Evolutionary conservation across 2,113 vertebrate species (phyloP), one percentile per base, ranked within the genome.

Genomic region (Pituophis catenifer): DNA sequence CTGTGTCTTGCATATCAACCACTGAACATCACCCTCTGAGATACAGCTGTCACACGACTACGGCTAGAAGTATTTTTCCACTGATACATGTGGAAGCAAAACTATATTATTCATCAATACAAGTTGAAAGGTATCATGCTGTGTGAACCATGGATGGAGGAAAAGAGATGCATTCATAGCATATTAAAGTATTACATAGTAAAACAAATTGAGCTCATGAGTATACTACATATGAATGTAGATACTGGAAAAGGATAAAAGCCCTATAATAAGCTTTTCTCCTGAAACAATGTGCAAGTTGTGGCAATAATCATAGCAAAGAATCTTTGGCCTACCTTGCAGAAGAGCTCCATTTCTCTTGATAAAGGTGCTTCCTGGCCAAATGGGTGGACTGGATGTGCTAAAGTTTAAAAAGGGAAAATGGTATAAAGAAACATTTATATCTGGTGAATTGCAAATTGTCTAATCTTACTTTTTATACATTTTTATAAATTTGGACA

Each of bases 311-410:
- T 50, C 85, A 88, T 94, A 29, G 53, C 90, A 94, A 8, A 87
- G 57, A 19, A 93, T 94, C 91, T 29, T 59, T 90, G 92, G 96
- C 98, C 94, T 99, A 99, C 99, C 99, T 99, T 99, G 99, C 50
- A 99, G 98, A 95, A 99, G 98, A 94, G 99, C 98, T 98, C 99
- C 99, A 29, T 99, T 99, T 98, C 99, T 99, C 98, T 99, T 99
- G 98, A 99, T 99, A 97, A 99, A 99, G 97, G 98, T 98, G 97
- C 98, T 99, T 98, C 99, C 99, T 50, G 99, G 98, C 99, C 99
- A 99, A 97, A 99, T 98, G 92, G 99, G 98, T 97, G 99, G 98
- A 98, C 98, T 99, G 97, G 98, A 98, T 98, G 98, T 98, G 97
- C 98, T 98, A 95, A 58, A 98, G 17, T 23, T 26, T 96, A 97